Evolutionary conservation across 2,888 invertebrate species (phyloP).

Genomic region (Cryptosula pallasiana): DNA sequence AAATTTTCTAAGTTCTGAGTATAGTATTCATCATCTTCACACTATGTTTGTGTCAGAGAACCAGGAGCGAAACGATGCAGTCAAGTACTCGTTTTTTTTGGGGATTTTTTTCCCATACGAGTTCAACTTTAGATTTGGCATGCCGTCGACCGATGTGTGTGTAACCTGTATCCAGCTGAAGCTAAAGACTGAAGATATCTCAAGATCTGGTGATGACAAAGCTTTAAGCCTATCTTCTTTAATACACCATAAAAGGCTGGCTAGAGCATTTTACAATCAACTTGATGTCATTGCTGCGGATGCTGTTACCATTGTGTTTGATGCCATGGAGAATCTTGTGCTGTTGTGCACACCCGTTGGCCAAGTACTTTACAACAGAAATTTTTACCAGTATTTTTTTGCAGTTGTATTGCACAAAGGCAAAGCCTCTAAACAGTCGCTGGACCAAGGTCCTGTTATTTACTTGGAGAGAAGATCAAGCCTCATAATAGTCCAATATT

Average conservation of each 20-base stretch:
- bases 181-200: background rate
- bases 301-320: background rate
- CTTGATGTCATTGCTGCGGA: background rate
- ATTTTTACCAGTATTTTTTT: slow-evolving; percentile 5
- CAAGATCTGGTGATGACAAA: background rate
- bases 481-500: background rate
- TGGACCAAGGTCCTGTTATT: background rate
- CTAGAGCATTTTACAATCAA: background rate
- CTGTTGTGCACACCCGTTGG: background rate
- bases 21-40: background rate
- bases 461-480: slow-evolving; percentile 16
- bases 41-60: background rate
- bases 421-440: background rate
- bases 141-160: background rate
- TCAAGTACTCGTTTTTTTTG: background rate
- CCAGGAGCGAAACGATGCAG: background rate
- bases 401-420: background rate
- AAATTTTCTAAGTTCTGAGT: background rate
- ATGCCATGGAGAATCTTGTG: background rate
- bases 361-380: background rate
- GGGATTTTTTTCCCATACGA: background rate
- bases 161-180: background rate
- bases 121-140: background rate
- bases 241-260: background rate
- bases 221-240: background rate